These are phyloP conservation scores for Cirrhinus molitorella DNA, from an alignment of 2,797 vertebrate species.

Conservation along the genomic window DNA sequence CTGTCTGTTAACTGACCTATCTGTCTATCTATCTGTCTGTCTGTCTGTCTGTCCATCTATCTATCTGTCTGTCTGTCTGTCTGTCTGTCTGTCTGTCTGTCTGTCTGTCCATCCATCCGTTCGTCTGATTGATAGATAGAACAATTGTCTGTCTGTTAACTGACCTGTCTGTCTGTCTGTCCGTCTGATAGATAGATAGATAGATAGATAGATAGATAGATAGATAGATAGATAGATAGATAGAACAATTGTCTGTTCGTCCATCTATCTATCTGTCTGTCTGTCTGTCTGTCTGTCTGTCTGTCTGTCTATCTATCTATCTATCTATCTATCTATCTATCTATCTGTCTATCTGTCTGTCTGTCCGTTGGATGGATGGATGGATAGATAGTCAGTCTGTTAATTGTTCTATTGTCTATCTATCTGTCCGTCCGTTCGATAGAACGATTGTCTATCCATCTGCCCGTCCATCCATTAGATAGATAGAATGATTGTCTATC, in stretches of 20 bases:
- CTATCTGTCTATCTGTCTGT: background rate
- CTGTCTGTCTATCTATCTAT: background rate
- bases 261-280: background rate
- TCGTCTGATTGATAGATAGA: too few relatives aligned
- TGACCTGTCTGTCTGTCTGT: accelerated
- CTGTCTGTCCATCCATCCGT: too few relatives aligned
- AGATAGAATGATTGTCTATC: too few relatives aligned
- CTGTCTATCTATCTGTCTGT: background rate
- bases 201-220: too few relatives aligned
- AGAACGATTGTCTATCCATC: background rate
- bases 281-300: background rate
- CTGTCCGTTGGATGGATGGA: too few relatives aligned
- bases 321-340: background rate
- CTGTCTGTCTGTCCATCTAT: background rate
- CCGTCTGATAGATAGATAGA: too few relatives aligned
- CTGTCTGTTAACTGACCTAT: too few relatives aligned
- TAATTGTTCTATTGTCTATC: too few relatives aligned
- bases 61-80: background rate
- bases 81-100: background rate
- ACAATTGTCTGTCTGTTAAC: too few relatives aligned
- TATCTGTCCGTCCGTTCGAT: background rate
- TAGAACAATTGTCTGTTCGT: background rate
- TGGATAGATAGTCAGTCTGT: too few relatives aligned
- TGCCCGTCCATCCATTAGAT: background rate
- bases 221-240: too few relatives aligned